Evolutionary conservation across 2,888 invertebrate genomes (phyloP).

Genomic region (Caenorhabditis virilis): DNA sequence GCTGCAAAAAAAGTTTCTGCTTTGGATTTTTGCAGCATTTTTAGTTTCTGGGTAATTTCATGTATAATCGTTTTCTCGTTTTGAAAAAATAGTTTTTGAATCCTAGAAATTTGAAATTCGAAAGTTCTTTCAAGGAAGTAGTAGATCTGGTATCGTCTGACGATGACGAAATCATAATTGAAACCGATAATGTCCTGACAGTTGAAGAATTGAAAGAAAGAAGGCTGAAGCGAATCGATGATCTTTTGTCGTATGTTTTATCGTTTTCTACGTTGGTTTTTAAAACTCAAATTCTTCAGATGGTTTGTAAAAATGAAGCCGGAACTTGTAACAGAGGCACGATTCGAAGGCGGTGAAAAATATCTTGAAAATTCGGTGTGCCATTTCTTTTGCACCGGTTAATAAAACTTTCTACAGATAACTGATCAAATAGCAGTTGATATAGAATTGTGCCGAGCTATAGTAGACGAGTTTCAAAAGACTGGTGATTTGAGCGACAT

Average conservation of each 20-base stretch:
- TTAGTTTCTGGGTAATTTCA: too few species aligned
- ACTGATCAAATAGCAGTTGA: neutral
- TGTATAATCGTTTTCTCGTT: too few species aligned
- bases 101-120: too few species aligned
- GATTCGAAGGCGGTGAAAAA: too few species aligned
- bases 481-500: neutral
- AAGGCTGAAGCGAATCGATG: neutral
- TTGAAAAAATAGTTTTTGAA: too few species aligned
- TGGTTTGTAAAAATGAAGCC: conserved; percentile 16
- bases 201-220: neutral
- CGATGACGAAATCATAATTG: conserved; percentile 2
- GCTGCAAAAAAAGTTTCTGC: too few species aligned
- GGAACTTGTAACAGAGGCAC: conserved; percentile 2
- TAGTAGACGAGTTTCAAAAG: conserved; percentile 7
- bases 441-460: neutral
- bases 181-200: neutral
- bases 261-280: neutral
- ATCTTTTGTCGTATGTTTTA: neutral
- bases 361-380: too few species aligned
- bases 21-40: too few species aligned
- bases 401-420: neutral
- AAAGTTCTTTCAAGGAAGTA: neutral
- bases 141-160: neutral
- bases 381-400: too few species aligned
- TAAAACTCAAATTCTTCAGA: conserved; percentile 1